Conservation (phyloP, 2,113 vertebrate genomes). For the Ifrita kowaldi region DNA sequence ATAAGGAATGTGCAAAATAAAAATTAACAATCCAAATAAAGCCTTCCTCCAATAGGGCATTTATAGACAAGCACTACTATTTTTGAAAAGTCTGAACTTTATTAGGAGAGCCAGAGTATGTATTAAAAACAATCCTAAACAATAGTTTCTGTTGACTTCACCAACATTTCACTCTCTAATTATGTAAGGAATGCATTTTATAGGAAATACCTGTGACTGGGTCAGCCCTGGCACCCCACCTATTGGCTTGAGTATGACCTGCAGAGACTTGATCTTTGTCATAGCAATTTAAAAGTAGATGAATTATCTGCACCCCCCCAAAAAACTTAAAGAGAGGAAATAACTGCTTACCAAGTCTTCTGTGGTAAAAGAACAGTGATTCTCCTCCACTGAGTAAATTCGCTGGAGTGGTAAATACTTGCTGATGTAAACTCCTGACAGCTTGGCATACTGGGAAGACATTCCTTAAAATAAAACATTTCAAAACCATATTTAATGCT, state of each 20-base stretch:
- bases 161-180: not conserved
- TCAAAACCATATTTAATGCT: not conserved
- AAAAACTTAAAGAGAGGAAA: not conserved
- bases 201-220: not conserved
- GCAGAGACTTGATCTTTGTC: not conserved
- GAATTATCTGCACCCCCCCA: not conserved
- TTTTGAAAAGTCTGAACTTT: constrained; percentile 7
- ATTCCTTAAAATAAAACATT: constrained; percentile 79
- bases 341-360: constrained; percentile 87
- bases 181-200: not conserved
- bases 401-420: constrained; percentile 93
- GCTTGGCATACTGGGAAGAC: constrained; percentile 95
- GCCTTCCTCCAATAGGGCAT: not conserved
- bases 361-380: constrained; percentile 90
- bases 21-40: constrained; percentile 49
- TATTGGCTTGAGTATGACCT: not conserved
- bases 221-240: not conserved
- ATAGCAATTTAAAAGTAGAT: not conserved
- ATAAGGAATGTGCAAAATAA: constrained; percentile 31
- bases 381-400: constrained; percentile 92
- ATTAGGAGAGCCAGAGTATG: not conserved
- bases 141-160: constrained; percentile 42
- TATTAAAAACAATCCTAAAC: not conserved
- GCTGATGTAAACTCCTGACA: constrained; percentile 95
- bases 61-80: not conserved